phyloP scores from a whole-genome alignment of 2,113 vertebrate genomes.

The Tenrec ecaudatus region DNA sequence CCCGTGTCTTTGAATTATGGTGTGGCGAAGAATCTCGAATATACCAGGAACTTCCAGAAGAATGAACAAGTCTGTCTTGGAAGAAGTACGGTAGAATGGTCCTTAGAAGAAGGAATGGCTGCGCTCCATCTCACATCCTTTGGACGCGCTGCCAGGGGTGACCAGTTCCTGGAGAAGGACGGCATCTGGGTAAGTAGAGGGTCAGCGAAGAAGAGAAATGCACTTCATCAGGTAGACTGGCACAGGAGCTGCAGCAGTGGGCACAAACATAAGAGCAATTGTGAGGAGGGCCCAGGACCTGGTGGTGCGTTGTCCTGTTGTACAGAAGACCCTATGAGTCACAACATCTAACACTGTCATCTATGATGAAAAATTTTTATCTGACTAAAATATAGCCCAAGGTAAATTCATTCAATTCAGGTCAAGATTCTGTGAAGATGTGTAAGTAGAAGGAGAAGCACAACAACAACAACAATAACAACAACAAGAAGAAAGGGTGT shows the following conservation, averaged over 20 bases:
- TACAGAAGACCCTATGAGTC: too few relatives aligned
- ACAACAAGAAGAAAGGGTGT: neutral
- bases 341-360: neutral
- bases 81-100: too few relatives aligned
- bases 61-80: too few relatives aligned
- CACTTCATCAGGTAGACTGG: neutral
- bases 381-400: slow-evolving; percentile 43
- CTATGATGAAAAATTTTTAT: neutral
- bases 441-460: neutral
- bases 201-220: neutral
- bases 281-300: too few relatives aligned
- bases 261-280: too few relatives aligned
- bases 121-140: neutral
- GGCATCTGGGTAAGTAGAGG: neutral
- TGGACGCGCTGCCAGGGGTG: neutral
- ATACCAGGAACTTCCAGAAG: too few relatives aligned
- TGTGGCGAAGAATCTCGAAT: too few relatives aligned
- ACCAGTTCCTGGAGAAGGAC: neutral
- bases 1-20: too few relatives aligned
- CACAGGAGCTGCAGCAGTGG: neutral
- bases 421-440: slow-evolving; percentile 42
- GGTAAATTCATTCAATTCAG: neutral
- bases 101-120: neutral
- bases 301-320: too few relatives aligned
- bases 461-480: too few relatives aligned